phyloP scores from a whole-genome alignment of 2,888 invertebrate species.

The Dione vanillae region DNA sequence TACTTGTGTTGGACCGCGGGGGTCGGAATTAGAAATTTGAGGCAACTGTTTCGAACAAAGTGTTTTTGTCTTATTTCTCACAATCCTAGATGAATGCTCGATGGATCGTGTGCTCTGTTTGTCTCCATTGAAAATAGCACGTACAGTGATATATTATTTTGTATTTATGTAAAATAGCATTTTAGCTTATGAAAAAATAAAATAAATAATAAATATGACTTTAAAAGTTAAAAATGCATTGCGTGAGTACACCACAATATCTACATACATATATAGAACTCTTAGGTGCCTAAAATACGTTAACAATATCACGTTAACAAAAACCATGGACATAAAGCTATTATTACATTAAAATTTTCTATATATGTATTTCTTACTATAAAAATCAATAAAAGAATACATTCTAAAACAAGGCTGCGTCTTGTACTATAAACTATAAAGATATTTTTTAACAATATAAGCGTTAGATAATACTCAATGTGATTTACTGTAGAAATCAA shows the following conservation, averaged over 20 bases:
- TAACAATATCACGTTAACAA: no score
- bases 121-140: constrained; percentile 10
- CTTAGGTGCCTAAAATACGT: no score
- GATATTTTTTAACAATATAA: constrained; percentile 43
- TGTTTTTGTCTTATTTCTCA: constrained; percentile 28
- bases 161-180: not conserved
- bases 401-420: constrained; percentile 11
- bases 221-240: no score
- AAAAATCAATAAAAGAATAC: not conserved
- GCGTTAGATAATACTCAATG: constrained; percentile 43
- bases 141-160: not conserved
- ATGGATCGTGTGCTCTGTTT: not conserved
- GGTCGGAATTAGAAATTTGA: constrained; percentile 49
- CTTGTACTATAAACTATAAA: constrained; percentile 38
- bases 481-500: constrained; percentile 50
- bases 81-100: constrained; percentile 13
- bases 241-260: no score
- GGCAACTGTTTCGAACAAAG: constrained; percentile 35
- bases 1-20: constrained; percentile 58
- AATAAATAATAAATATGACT: no score
- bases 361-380: not conserved
- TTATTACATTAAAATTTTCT: not conserved
- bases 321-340: no score
- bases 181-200: no score
- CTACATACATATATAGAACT: no score